Base-by-base conservation (phyloP, 2,888 invertebrate species). In the Tipula helvola region DNA sequence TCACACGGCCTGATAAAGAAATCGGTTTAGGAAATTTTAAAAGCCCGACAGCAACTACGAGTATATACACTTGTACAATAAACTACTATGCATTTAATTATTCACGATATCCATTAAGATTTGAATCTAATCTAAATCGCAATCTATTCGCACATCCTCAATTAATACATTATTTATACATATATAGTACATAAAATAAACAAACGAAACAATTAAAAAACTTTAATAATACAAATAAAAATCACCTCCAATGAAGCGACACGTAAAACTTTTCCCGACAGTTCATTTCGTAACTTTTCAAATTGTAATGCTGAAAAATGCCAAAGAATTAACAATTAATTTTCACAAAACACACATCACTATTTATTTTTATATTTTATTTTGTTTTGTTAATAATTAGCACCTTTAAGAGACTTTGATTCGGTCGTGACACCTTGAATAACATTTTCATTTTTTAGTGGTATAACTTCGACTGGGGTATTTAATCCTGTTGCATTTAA, bases 241-340 rank as follows among this genome's bases (percentile, higher is more conserved):
- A 44, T 52, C 86, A 87, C 87, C 42, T 87, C 86, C 10, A 87
- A 16, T 16, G 86, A 83, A 2, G 86, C 86, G 83, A 87, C 86
- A 16, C 42, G 86, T 71, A 87, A 12, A 39, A 84, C 83, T 57
- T 86, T 8, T 39, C 87, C 87, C 42, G 86, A 87, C 8, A 87
- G n/a, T 41, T 87, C 86, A 10, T 87, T 36, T 44, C 47, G 42
- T 86, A 86, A 47, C 2, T 47, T 71, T 4, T 36, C 36, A 12
- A 86, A 86, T 3, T n/a, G 36, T 16, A 13, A 47, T 47, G 28
- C 86, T 86, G 10, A 47, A 28, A 44, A 42, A 41, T 41, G 12
- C 3, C 12, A 42, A 52, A 71, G 2, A 71, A 28, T 1, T 57
- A 71, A 8, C n/a, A 71, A 71, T 39, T 42, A 85, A 36, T 39